Evolutionary conservation across 2,797 vertebrate species (phyloP).

Genomic region (Esox masquinongy): DNA sequence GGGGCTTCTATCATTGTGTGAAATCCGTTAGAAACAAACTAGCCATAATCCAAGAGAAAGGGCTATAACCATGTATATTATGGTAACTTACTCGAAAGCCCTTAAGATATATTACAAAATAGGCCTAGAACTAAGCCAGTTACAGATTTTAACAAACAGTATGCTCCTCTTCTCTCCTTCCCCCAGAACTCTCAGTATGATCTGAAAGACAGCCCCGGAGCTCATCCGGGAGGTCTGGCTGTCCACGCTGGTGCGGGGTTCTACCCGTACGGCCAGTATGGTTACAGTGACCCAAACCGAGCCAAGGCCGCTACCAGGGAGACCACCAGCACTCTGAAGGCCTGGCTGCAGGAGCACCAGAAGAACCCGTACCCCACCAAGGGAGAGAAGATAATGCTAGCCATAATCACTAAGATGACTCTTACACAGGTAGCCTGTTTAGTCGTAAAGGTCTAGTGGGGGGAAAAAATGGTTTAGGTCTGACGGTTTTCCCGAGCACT

Average conservation of each 20-base stretch:
- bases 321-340: slow-evolving; percentile 89
- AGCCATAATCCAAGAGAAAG: neutral
- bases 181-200: slow-evolving; percentile 95
- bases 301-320: slow-evolving; percentile 95
- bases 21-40: neutral
- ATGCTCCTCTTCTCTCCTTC: neutral
- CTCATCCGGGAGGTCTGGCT: slow-evolving; percentile 89
- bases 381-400: slow-evolving; percentile 90
- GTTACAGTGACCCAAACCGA: slow-evolving; percentile 91
- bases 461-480: neutral
- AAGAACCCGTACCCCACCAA: slow-evolving; percentile 90
- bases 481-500: neutral
- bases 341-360: slow-evolving; percentile 87
- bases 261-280: slow-evolving; percentile 96
- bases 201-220: slow-evolving; percentile 93
- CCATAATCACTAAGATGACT: slow-evolving; percentile 91
- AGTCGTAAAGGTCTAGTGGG: neutral
- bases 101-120: neutral
- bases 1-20: neutral
- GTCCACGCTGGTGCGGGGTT: slow-evolving; percentile 91
- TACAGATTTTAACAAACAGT: neutral
- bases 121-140: neutral
- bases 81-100: no score
- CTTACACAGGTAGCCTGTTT: slow-evolving; percentile 83
- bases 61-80: neutral